Evolutionary conservation across 2,888 invertebrate genomes (phyloP), one percentile per base, ranked within the genome.

Genomic region (Pocota personata): DNA sequence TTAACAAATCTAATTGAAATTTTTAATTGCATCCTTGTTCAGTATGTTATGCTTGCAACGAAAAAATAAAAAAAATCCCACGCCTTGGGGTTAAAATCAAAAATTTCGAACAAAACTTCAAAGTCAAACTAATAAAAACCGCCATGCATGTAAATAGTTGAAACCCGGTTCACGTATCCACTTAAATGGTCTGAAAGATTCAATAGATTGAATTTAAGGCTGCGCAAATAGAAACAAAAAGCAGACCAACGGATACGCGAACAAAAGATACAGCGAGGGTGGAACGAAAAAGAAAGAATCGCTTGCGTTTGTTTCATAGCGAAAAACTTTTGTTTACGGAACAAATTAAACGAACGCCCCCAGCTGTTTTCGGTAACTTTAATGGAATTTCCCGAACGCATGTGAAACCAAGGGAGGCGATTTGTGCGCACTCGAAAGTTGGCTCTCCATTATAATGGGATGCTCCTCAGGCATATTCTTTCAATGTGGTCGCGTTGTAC

Each of bases 331-430:
- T 83, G 79, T 83, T 83, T 83, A 83, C 79, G 66, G 52, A 83
- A 83, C 79, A 83, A 83, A 83, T 83, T 78, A 79, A 79, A 83
- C 66, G 73, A 83, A 83, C 37, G 83, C 83, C 79, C n/a, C 52
- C 21, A 72, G 83, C 83, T 78, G 72, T 83, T 83, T 83, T 73
- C 19, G 83, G 79, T 79, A 67, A 78, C 83, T 83, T 83, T 79
- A 83, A 83, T 83, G 79, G 83, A 83, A 79, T 83, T 82, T 83
- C 73, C 37, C 67, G 72, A 83, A 73, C 73, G 79, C 83, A 83
- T 83, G 67, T 62, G 62, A 66, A 55, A 32, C 52, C 32, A 19
- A 30, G 78, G 60, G 78, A 78, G 83, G 72, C 72, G 78, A 83
- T 83, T 83, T 78, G 72, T 67, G 52, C 40, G 60, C 83, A 52